Conservation (phyloP, 37 sponge, comb jelly and placozoan genomes). For the Crambe crambe region DNA sequence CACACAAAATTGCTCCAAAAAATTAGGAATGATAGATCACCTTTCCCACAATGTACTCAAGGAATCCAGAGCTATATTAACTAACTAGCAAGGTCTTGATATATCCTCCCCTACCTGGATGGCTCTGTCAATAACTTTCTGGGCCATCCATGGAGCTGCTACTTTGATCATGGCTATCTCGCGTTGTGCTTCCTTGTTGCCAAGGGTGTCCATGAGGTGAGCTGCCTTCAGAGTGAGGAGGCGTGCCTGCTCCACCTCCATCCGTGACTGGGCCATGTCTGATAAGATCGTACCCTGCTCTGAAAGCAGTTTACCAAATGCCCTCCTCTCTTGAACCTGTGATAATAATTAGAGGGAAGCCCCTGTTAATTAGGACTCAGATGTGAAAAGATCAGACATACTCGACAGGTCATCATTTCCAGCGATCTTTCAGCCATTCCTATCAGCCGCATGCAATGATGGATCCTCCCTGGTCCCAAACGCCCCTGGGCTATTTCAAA, state of each 20-base stretch:
- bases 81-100: too few species aligned
- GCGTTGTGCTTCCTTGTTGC: constrained; percentile 62
- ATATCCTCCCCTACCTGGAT: constrained; percentile 82
- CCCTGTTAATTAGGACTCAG: not conserved
- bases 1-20: too few species aligned
- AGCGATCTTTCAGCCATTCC: constrained; percentile 90
- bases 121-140: constrained; percentile 83
- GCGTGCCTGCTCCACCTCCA: constrained; percentile 89
- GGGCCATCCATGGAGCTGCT: constrained; percentile 78
- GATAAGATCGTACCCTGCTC: constrained; percentile 56
- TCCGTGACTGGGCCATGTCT: constrained; percentile 73
- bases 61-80: too few species aligned
- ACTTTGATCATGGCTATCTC: constrained; percentile 94
- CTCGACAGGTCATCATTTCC: constrained; percentile 63
- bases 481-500: constrained; percentile 96
- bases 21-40: too few species aligned
- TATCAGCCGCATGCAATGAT: constrained; percentile 94
- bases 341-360: not conserved
- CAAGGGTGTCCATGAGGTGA: constrained; percentile 80
- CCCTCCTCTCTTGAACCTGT: constrained; percentile 59
- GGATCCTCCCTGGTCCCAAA: constrained; percentile 90
- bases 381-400: too few species aligned
- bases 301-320: constrained; percentile 75
- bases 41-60: too few species aligned
- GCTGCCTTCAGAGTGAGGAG: constrained; percentile 87